Evolutionary conservation across 2,113 vertebrate species (phyloP), one percentile per base, ranked within the genome.

Genomic region (Catharus bicknelli): DNA sequence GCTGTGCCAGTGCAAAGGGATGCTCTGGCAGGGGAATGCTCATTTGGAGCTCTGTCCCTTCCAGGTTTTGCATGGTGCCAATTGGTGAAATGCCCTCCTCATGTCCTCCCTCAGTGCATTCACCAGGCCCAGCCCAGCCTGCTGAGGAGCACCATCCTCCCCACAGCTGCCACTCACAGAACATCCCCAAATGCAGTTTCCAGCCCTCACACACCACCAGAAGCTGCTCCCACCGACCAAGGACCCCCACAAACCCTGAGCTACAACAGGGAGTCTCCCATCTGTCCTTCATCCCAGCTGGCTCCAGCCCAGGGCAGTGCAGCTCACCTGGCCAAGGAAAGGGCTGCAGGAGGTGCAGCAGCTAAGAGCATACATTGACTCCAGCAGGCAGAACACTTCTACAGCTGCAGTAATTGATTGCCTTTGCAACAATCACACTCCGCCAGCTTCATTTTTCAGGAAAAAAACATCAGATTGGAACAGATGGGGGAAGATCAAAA

Each of bases 401-500:
- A 83, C 45, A 83, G 67, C 81, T 78, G 73, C 88, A 85, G 79
- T 83, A 94, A 95, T 61, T 93, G 89, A 94, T 90, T 90, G 87
- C 74, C 82, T 92, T 88, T 58, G 72, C 82, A 93, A 93, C 76
- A 83, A 76, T 88, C 80, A 66, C 87, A 86, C 61, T 23, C 90
- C 2, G 3, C 76, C 89, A 91, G 72, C 66, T 95, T 91, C 75
- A 80, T 92, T 95, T 94, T 81, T 85, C 81, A 50, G 80, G 25
- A 38, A 93, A 84, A 90, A 83, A 34, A 0, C 26, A 68, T 85
- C 74, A 83, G 50, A 91, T 66, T 62, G 42, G 69, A 96, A 53
- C 94, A 97, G 92, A 96, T 93, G 86, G 93, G 57, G 86, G 43
- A 29, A 95, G 94, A 96, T 93, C 80, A 93, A 93, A 96, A 96